Percentiles rank a stretch among this genome's conserved stretches.
Conservation (phyloP, 1,140 invertebrate species). For the Papilio glaucus region DNA sequence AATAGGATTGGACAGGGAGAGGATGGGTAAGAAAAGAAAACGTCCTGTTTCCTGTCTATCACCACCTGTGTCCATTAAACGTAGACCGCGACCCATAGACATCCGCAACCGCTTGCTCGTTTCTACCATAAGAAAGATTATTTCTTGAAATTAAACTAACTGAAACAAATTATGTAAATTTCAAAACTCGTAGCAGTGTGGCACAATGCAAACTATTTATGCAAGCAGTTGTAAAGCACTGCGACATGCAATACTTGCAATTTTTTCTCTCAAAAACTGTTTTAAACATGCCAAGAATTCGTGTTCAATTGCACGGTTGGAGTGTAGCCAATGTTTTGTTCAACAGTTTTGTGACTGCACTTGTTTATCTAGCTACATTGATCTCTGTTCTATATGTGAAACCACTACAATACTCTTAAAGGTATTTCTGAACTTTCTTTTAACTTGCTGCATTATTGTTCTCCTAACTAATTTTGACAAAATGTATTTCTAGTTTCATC, state of each 20-base stretch:
- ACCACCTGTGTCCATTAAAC: no score
- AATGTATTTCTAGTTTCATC: no score
- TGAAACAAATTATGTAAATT: neutral
- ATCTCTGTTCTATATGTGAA: neutral
- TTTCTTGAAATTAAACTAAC: neutral
- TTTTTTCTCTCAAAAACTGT: slow-evolving; percentile 14
- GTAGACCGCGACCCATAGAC: no score
- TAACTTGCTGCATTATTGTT: no score
- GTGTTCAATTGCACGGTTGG: slow-evolving; percentile 28
- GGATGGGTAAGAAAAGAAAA: no score
- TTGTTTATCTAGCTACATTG: slow-evolving; percentile 24
- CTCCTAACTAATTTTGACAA: no score
- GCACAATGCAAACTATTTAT: neutral
- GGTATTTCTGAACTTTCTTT: neutral
- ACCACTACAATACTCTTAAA: neutral
- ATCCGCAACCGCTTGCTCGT: no score
- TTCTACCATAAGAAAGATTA: no score
- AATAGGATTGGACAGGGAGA: no score
- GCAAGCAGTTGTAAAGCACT: slow-evolving; percentile 11
- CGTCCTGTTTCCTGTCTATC: no score
- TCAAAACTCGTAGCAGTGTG: neutral
- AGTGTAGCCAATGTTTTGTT: slow-evolving; percentile 27
- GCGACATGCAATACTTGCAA: slow-evolving; percentile 9
- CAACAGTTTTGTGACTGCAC: slow-evolving; percentile 26
- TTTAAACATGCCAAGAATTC: slow-evolving; percentile 35